Evolutionary conservation across 2,888 invertebrate genomes (phyloP), one percentile per base, ranked within the genome.

Genomic region (Leptinotarsa peninsularis): DNA sequence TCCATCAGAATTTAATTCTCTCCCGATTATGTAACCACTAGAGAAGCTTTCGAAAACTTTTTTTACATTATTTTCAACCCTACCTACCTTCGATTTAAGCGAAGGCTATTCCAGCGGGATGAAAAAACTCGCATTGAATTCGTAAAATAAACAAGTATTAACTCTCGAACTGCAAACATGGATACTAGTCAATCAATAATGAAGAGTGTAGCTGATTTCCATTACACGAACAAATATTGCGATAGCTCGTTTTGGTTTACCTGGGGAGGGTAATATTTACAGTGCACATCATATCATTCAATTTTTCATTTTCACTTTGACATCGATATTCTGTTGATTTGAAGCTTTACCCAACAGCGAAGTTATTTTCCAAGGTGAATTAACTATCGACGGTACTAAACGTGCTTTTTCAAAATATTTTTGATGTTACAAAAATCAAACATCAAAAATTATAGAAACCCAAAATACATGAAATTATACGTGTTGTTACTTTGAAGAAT

Each of bases 171-270:
- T 63, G 27, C n/a, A 17, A 63, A 63, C 63, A 63, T 58, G 63
- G n/a, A 63, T 33, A 63, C 58, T 58, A 58, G 58, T 58, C 15
- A 15, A 15, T 43, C 63, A 63, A 58, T 58, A 58, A 58, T 58
- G 58, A 33, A 63, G 63, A 56, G 68, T 68, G 54, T 43, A 43
- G 58, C 56, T 56, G 70, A 49, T 54, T 60, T 70, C 49, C 70
- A 70, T 70, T 60, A 58, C 27, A 21, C 7, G 21, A 56, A 33
- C 69, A 69, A 69, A 69, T 56, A 69, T 69, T 54, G 27, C n/a
- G n/a, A 18, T 33, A 17, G 33, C 33, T 69, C 43, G 27, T 56
- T 56, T 67, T 60, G 70, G 56, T 70, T 56, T 70, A 70, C 70
- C 58, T 69, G 69, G 33, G 49, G 43, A 18, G 33, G 43, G 27